Evolutionary conservation across 2,797 vertebrate species (phyloP), one percentile per base, ranked within the genome.

Genomic region (Diglossa cyanea): DNA sequence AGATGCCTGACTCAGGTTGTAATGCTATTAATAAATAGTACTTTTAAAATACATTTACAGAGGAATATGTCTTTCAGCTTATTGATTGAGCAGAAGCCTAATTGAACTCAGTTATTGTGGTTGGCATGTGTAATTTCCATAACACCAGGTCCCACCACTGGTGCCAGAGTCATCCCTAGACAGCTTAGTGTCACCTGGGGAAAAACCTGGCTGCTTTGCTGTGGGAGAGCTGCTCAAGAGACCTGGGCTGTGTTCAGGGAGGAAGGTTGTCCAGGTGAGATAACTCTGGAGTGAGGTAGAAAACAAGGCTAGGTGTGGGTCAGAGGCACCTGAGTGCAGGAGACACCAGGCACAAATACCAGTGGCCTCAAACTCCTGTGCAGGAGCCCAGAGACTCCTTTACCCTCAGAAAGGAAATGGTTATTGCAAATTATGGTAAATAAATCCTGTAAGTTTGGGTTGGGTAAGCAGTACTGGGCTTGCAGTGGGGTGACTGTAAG

Each of bases 251-350:
- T 30, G 40, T 13, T 37, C 3, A 4, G 24, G 26, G 8, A 74
- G 31, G 33, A 77, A 71, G 26, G n/a, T 1, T 4, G 0, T 35
- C n/a, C 2, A 4, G 17, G 30, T 30, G 39, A 76, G 13, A 28
- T 0, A 6, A 71, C 30, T 79, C 13, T 17, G 15, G 24, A 65
- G 33, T 4, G 33, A 86, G 60, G 53, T 18, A 88, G 35, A 86
- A 83, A 66, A 37, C 0, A 9, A 33, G 13, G 19, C 2, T 0
- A 51, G n/a, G 33, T 53, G 30, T 0, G 0, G 37, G 17, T 55
- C 48, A 48, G 40, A 44, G 25, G 19, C 3, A 16, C 23, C 5
- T 1, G 10, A 8, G 37, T 55, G 25, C 26, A 63, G 37, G 31
- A 65, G 51, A 30, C 42, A 63, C 7, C 0, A 0, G 11, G 23